Evolutionary conservation across 2,113 vertebrate species (phyloP).

Genomic region (Psophia crepitans): DNA sequence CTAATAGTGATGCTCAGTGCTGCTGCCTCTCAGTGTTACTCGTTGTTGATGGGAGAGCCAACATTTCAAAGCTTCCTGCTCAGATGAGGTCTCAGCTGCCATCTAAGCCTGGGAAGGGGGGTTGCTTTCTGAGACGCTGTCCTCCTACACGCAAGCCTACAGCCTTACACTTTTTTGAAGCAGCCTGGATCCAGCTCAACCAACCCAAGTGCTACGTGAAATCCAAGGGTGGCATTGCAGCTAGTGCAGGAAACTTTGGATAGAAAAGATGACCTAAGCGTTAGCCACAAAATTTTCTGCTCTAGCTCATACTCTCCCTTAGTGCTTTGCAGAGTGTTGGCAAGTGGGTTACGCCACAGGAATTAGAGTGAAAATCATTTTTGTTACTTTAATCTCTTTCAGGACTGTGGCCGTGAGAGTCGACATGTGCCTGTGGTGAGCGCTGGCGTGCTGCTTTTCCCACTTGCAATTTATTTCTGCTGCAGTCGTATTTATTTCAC

Average conservation of each 20-base stretch:
- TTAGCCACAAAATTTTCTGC: background rate
- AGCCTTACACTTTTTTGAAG: background rate
- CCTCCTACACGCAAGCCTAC: background rate
- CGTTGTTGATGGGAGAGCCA: background rate
- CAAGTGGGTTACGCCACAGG: background rate
- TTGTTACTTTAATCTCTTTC: slow-evolving; percentile 27
- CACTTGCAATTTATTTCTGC: too few species aligned
- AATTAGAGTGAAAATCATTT: background rate
- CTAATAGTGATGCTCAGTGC: background rate
- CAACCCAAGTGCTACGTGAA: background rate
- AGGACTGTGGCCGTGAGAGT: slow-evolving; percentile 84
- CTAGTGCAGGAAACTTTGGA: background rate
- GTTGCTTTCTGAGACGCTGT: background rate
- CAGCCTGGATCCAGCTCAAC: background rate
- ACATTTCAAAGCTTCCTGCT: background rate
- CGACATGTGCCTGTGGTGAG: slow-evolving; percentile 84
- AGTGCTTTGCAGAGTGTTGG: background rate
- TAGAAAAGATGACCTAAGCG: background rate
- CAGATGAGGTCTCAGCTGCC: background rate
- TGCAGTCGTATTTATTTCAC: too few species aligned
- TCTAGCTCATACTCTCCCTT: background rate
- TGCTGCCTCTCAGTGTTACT: background rate
- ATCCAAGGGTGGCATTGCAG: background rate
- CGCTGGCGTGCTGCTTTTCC: background rate
- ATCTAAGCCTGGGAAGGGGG: background rate